These are phyloP conservation scores for Sceliomorpha sp. DNA, from an alignment of 2,888 invertebrate species.

Conservation along the genomic window DNA sequence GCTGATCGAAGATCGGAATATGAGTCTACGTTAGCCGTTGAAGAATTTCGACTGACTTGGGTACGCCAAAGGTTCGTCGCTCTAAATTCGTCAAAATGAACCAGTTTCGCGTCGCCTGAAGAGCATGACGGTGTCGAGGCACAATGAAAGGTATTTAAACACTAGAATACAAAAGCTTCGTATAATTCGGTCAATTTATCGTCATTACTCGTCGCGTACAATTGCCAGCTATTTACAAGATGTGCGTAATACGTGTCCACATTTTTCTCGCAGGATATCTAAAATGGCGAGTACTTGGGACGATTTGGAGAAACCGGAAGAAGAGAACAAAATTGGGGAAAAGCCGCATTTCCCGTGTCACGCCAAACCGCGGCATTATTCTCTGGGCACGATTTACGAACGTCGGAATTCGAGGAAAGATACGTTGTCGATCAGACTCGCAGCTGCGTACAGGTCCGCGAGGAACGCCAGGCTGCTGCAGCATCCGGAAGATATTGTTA, in stretches of 20 bases:
- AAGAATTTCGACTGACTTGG: neutral
- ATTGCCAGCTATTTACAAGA: too few relatives aligned
- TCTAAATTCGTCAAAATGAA: conserved; percentile 3
- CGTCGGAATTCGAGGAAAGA: conserved; percentile 57
- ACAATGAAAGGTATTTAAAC: conserved; percentile 10
- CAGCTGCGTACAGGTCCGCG: conserved; percentile 67
- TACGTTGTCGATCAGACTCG: too few relatives aligned
- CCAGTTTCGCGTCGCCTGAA: conserved; percentile 1
- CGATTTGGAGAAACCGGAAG: too few relatives aligned
- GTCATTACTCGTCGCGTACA: too few relatives aligned
- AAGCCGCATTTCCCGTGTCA: too few relatives aligned
- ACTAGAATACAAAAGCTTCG: neutral
- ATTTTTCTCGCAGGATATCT: too few relatives aligned
- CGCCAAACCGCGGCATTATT: conserved; percentile 65
- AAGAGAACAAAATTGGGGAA: too few relatives aligned
- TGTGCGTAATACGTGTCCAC: too few relatives aligned
- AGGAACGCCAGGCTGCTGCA: conserved; percentile 49
- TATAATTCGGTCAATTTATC: too few relatives aligned
- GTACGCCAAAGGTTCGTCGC: neutral
- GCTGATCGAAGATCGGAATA: conserved; percentile 44
- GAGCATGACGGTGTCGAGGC: conserved; percentile 7
- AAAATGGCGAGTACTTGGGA: too few relatives aligned
- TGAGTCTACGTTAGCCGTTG: conserved; percentile 37
- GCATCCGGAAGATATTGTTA: too few relatives aligned
- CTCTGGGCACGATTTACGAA: conserved; percentile 66